These are phyloP conservation scores for Drosophila equinoxialis DNA, from an alignment of 1,140 invertebrate genomes.

Conservation along the genomic window DNA sequence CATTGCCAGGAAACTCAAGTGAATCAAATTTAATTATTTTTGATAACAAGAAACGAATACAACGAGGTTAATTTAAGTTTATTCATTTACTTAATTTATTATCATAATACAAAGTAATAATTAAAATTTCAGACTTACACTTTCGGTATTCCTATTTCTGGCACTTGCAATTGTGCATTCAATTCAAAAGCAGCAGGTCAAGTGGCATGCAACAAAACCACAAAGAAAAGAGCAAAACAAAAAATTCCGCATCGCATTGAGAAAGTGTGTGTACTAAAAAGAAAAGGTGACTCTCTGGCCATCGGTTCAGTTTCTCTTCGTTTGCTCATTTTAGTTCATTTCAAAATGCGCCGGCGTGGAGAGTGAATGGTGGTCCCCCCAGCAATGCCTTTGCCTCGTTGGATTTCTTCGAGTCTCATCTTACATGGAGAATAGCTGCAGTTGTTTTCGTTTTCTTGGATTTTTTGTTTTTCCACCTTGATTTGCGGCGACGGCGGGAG, in stretches of 20 bases:
- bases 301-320: neutral
- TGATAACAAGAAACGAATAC: too few species aligned
- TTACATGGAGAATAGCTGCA: constrained; percentile 36
- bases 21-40: too few species aligned
- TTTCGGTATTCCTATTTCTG: constrained; percentile 17
- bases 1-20: too few species aligned
- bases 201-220: constrained; percentile 52
- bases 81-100: neutral
- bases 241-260: constrained; percentile 41
- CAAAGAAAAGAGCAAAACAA: constrained; percentile 37
- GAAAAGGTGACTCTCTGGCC: constrained; percentile 4
- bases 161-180: constrained; percentile 50
- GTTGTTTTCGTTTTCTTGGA: constrained; percentile 14
- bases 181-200: constrained; percentile 63
- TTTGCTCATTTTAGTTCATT: constrained; percentile 63
- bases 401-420: constrained; percentile 8
- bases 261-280: constrained; percentile 58
- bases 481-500: constrained; percentile 37
- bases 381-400: neutral
- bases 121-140: constrained; percentile 2
- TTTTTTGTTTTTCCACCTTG: constrained; percentile 27
- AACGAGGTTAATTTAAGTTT: neutral
- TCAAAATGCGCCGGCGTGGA: constrained; percentile 49
- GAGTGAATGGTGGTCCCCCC: neutral
- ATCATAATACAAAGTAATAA: constrained; percentile 3